Percentiles rank a stretch among this genome's conserved stretches.
Conservation (phyloP, 2,888 invertebrate genomes). For the Pemphredon lugubris region DNA sequence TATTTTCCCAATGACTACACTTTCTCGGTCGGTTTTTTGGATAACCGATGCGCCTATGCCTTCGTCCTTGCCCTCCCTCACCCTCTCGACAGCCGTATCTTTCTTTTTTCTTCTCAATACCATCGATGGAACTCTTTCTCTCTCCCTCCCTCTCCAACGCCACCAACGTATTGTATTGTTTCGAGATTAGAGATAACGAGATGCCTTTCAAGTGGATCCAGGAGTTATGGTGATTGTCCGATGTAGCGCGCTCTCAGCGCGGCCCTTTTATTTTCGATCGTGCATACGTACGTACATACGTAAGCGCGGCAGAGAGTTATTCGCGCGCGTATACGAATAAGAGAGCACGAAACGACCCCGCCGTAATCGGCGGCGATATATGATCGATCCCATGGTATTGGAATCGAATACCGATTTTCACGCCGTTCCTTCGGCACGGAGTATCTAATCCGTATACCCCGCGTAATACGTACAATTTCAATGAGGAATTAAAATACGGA, state of each 20-base stretch:
- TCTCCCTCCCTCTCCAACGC: constrained; percentile 33
- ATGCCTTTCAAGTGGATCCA: constrained; percentile 60
- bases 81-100: background rate
- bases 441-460: too few relatives aligned
- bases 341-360: constrained; percentile 47
- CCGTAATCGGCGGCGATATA: constrained; percentile 53
- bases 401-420: constrained; percentile 35
- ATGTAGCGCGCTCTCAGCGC: constrained; percentile 58
- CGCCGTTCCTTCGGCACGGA: constrained; percentile 17
- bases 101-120: too few relatives aligned
- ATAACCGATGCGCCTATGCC: background rate
- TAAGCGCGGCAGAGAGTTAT: constrained; percentile 31
- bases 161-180: constrained; percentile 64
- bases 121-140: too few relatives aligned
- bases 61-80: background rate
- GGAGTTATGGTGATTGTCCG: constrained; percentile 64
- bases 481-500: background rate
- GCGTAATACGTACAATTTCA: too few relatives aligned
- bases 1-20: constrained; percentile 27
- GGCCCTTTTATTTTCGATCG: constrained; percentile 64
- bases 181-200: constrained; percentile 69
- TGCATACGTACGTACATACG: constrained; percentile 28
- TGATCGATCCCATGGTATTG: constrained; percentile 47
- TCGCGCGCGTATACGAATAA: constrained; percentile 29
- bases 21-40: constrained; percentile 22